Conservation (phyloP, 2,113 vertebrate species). For the Zosterops lateralis region DNA sequence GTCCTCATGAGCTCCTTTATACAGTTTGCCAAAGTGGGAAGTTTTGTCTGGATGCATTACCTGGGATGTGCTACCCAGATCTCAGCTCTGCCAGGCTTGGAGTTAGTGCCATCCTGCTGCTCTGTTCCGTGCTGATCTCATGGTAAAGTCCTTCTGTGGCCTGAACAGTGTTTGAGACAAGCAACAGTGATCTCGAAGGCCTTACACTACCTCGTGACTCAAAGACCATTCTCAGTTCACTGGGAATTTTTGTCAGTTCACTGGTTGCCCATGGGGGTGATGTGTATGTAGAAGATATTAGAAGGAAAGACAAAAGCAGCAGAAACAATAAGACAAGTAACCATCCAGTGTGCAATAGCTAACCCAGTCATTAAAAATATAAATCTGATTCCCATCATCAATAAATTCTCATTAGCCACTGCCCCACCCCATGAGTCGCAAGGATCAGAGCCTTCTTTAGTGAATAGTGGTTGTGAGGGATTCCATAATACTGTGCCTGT, state of each 20-base stretch:
- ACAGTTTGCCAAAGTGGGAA: fast-evolving
- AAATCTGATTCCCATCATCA: not conserved
- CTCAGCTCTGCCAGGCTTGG: not conserved
- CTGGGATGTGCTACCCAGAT: not conserved
- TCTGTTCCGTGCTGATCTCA: not conserved
- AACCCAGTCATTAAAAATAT: not conserved
- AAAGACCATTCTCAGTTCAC: not conserved
- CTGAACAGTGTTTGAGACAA: not conserved
- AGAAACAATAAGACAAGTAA: not conserved
- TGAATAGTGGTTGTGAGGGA: not conserved
- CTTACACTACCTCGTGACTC: not conserved
- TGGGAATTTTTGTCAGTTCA: not conserved
- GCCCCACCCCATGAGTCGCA: fast-evolving
- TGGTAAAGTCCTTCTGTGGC: not conserved
- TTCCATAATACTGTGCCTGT: not conserved
- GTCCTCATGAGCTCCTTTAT: not conserved
- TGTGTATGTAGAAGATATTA: fast-evolving
- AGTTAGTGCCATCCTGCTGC: not conserved
- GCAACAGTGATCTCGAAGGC: fast-evolving
- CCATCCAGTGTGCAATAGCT: fast-evolving
- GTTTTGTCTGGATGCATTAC: fast-evolving
- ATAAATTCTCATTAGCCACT: not conserved
- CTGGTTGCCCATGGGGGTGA: not conserved
- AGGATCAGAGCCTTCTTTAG: not conserved
- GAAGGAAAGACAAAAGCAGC: not conserved